phyloP scores from a whole-genome alignment of 2,113 vertebrate species.

The Thalassoma bifasciatum region DNA sequence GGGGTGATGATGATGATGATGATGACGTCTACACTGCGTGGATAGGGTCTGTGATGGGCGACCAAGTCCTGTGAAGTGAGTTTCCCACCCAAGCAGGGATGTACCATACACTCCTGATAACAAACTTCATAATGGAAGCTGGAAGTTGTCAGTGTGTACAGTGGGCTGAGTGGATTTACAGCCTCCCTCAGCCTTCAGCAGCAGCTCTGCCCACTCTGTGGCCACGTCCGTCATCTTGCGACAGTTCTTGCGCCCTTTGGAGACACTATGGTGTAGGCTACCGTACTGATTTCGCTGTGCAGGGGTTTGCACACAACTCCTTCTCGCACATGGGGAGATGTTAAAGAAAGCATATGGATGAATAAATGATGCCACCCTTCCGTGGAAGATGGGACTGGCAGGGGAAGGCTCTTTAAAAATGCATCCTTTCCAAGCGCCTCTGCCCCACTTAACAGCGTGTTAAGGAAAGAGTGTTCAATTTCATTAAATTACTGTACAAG shows the following conservation, averaged over 20 bases:
- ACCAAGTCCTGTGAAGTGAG: slow-evolving; percentile 13
- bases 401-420: slow-evolving; percentile 75
- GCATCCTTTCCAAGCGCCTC: slow-evolving; percentile 73
- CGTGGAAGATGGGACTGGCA: slow-evolving; percentile 62
- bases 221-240: slow-evolving; percentile 74
- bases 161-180: slow-evolving; percentile 52
- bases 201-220: slow-evolving; percentile 50
- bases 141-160: slow-evolving; percentile 53
- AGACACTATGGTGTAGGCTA: slow-evolving; percentile 31
- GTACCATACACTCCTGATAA: slow-evolving; percentile 23
- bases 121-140: slow-evolving; percentile 52
- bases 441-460: slow-evolving; percentile 77
- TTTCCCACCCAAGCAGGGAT: slow-evolving; percentile 36
- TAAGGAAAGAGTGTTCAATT: slow-evolving; percentile 11
- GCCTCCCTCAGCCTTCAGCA: slow-evolving; percentile 47
- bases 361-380: slow-evolving; percentile 77
- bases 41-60: not conserved
- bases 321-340: slow-evolving; percentile 59
- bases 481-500: slow-evolving; percentile 32
- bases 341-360: slow-evolving; percentile 74
- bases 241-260: slow-evolving; percentile 63
- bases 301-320: slow-evolving; percentile 25
- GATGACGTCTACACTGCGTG: slow-evolving; percentile 37
- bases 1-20: slow-evolving; percentile 23
- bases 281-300: slow-evolving; percentile 53